Evolutionary conservation across 2,797 vertebrate species (phyloP), one percentile per base, ranked within the genome.

Genomic region (Serranus cabrilla): DNA sequence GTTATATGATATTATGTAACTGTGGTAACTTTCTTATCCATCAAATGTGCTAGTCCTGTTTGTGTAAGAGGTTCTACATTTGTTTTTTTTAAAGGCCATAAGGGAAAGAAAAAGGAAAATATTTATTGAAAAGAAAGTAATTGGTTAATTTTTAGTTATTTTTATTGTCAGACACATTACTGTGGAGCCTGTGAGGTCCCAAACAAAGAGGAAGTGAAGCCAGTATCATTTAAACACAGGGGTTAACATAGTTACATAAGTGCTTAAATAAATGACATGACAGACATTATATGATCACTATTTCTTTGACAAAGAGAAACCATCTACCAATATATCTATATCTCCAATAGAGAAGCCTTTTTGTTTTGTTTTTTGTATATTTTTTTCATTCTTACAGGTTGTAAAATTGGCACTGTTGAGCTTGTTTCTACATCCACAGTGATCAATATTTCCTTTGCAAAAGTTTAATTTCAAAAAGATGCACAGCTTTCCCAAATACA

Each of bases 401-500:
- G 5, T 23, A 39, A 39, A 50, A 56, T 21, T 49, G 20, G 0
- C 8, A n/a, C 54, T 0, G 12, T 27, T 50, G 6, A 1, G 3
- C 56, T 7, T 27, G 18, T 77, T 52, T 46, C 10, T 47, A 58
- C 13, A 27, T 64, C 31, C 3, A 61, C 54, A 59, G 14, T 7
- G 18, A 42, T 37, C 6, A 0, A 3, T 16, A 18, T 40, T 75
- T 42, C 20, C 16, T 42, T 12, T 65, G 39, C 21, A 42, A 69
- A 77, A 62, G 70, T 68, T 58, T 34, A 2, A 57, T 63, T 39
- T n/a, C 11, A 27, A 51, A 52, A 67, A 37, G 51, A 67, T 13
- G 31, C 27, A 14, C 52, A 62, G n/a, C 9, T 72, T 39, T 51
- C 23, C 20, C 2, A 65, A 65, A 75, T 37, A 39, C 47, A 74